Conservation (phyloP, 2,888 invertebrate genomes). For the Hemicrepidius hirtus region DNA sequence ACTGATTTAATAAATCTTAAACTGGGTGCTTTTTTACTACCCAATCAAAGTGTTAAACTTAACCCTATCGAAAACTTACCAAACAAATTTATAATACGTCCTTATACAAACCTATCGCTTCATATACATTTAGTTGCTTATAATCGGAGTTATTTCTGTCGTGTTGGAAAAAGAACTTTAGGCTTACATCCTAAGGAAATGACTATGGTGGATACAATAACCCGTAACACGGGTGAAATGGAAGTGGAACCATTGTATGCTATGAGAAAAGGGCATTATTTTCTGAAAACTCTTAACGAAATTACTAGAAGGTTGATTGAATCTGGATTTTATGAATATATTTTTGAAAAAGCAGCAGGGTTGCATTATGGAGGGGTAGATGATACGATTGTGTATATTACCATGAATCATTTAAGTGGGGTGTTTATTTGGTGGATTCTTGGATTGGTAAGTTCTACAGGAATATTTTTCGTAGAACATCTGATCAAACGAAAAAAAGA, state of each 20-base stretch:
- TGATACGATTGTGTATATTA: not conserved
- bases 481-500: too few species aligned
- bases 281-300: not conserved
- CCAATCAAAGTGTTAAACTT: too few species aligned
- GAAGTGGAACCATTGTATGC: not conserved
- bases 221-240: not conserved
- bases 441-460: not conserved
- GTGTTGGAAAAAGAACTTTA: not conserved
- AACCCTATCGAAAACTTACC: not conserved
- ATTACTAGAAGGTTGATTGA: not conserved
- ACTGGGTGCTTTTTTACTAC: too few species aligned
- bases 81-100: not conserved
- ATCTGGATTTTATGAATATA: not conserved
- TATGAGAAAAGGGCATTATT: constrained; percentile 12
- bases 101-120: not conserved
- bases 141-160: not conserved
- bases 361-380: not conserved
- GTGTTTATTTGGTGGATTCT: not conserved
- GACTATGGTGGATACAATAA: not conserved
- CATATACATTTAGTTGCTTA: too few species aligned
- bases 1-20: too few species aligned
- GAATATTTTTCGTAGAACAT: not conserved
- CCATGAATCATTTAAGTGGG: not conserved
- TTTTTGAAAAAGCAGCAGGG: not conserved
- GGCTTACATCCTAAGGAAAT: not conserved